Base-by-base conservation (phyloP, 1,140 invertebrate species). In the Drosophila mayri region DNA sequence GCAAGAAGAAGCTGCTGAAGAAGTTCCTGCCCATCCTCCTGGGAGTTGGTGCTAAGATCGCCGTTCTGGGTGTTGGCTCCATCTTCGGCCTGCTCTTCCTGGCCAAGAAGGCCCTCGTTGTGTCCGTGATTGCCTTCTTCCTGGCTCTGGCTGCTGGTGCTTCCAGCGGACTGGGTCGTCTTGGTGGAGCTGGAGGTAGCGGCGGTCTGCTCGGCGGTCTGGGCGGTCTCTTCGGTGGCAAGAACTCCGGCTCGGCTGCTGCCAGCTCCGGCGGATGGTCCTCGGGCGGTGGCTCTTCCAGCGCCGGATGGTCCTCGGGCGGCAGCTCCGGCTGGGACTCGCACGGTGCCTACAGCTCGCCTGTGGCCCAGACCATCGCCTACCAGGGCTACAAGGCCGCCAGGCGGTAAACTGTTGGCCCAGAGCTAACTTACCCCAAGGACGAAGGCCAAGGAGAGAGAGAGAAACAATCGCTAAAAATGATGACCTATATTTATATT, bases 71-170 rank as follows among this genome's bases (percentile, higher is more conserved):
- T 16, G 93, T 94, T 32, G 91, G 95, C 16, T 93, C 94, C 14
- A 95, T 95, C 93, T 93, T 95, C 81, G 94, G 93, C 32, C 94
- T 95, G 62, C 93, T 94, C 35, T 91, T 95, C 44, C 90, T 95
- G 76, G 95, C 95, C 78, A 95, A 96, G 93, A 95, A 95, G 80
- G 95, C 95, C 54, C 93, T 96, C 72, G 76, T 95, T 59, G 94
- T 94, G 11, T 95, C 94, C 6, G 74, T 95, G 43, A 92, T 95
- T 25, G 95, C 95, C 5, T 93, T 95, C 68, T 93, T 94, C 75
- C 94, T 96, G 62, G 90, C 90, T 61, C 61, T 92, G 79, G 91
- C 92, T 77, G 95, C 95, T 9, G 94, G 93, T 3, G 95, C 95
- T 86, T 92, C 95, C 63, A 94, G 94, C 18, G 79, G 95, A 50